Evolutionary conservation across 2,888 invertebrate genomes (phyloP).

Genomic region (Elmis aenea): DNA sequence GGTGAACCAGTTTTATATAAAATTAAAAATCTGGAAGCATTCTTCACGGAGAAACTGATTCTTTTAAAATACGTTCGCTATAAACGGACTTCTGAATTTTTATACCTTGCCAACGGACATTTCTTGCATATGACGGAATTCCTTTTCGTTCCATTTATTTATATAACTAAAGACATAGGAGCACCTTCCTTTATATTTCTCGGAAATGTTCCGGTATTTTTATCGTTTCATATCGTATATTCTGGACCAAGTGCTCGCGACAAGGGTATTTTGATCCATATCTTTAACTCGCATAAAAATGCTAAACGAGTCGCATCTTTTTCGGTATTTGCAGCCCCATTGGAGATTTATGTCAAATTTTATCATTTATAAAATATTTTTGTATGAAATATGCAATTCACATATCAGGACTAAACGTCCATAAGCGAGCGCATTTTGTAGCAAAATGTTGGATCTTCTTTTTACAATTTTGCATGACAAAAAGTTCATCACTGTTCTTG

Average conservation of each 20-base stretch:
- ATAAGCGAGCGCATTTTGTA: no score
- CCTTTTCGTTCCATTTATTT: conserved; percentile 6
- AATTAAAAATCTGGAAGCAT: no score
- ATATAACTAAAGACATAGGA: conserved; percentile 5
- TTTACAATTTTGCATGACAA: no score
- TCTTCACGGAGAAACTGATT: no score
- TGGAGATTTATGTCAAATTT: conserved; percentile 31
- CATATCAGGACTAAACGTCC: neutral
- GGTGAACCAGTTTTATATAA: no score
- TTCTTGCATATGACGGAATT: conserved; percentile 8
- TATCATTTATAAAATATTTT: conserved; percentile 26
- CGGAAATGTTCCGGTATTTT: conserved; percentile 26
- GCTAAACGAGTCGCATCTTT: conserved; percentile 28
- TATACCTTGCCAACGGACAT: no score
- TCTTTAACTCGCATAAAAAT: conserved; percentile 32
- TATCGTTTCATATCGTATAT: conserved; percentile 31
- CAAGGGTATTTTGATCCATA: conserved; percentile 33
- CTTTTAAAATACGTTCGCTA: no score
- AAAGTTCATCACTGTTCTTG: no score
- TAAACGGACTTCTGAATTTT: no score
- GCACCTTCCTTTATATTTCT: conserved; percentile 23
- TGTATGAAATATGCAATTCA: conserved; percentile 8
- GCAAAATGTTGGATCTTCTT: no score
- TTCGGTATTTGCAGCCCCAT: conserved; percentile 22
- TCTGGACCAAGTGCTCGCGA: conserved; percentile 30